Conservation (phyloP, 2,797 vertebrate genomes). For the Trachops cirrhosus region DNA sequence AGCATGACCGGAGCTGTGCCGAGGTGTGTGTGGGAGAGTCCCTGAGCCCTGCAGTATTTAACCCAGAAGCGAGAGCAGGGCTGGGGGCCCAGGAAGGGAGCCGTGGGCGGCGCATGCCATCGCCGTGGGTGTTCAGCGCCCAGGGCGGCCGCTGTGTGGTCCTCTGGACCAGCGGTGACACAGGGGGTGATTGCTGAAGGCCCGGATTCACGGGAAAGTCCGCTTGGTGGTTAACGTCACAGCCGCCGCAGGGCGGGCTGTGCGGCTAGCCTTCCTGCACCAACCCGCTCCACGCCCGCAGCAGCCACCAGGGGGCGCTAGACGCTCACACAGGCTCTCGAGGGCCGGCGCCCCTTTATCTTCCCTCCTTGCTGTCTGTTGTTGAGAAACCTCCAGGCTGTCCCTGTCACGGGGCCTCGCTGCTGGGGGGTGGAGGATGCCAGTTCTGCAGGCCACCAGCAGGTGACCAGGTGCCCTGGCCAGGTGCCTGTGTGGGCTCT, state of each 20-base stretch:
- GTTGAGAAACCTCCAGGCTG: background rate
- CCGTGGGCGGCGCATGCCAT: background rate
- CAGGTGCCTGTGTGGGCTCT: background rate
- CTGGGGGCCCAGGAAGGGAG: background rate
- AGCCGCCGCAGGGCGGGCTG: background rate
- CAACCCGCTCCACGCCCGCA: background rate
- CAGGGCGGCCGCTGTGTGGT: background rate
- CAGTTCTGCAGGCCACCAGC: background rate
- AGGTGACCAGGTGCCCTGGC: background rate
- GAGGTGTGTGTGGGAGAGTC: too few species aligned
- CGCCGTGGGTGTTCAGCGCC: background rate
- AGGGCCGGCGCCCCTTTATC: too few species aligned
- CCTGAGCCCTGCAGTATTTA: background rate
- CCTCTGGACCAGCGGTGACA: too few species aligned
- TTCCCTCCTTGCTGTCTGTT: background rate
- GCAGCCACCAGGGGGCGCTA: background rate
- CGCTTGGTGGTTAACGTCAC: background rate
- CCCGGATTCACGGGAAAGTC: too few species aligned
- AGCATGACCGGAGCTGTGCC: too few species aligned
- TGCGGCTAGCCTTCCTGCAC: background rate
- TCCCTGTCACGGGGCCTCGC: background rate
- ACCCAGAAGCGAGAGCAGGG: too few species aligned
- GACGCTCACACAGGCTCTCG: fast-evolving
- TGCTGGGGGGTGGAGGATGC: background rate
- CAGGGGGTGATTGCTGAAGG: background rate